Conservation (phyloP, 2,113 vertebrate genomes). For the Malaclemys terrapin region DNA sequence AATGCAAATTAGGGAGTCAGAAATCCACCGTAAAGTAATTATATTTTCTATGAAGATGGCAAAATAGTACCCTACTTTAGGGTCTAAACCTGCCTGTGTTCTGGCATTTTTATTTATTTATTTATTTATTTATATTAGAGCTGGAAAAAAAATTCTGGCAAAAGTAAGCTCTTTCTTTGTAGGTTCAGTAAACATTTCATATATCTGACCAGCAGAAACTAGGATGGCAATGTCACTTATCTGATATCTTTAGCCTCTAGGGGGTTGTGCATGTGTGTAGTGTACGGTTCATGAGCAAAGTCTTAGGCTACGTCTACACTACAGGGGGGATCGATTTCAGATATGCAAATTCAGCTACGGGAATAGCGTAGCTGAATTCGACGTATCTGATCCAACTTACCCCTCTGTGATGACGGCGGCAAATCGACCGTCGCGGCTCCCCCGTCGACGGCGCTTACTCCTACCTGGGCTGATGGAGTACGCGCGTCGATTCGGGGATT, state of each 20-base stretch:
- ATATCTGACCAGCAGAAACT: not conserved
- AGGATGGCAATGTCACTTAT: not conserved
- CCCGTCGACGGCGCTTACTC: too few species aligned
- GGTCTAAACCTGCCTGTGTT: not conserved
- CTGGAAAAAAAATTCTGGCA: not conserved
- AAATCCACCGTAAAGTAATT: slow-evolving; percentile 4
- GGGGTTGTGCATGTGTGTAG: not conserved
- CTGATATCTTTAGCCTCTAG: not conserved
- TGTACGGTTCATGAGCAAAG: not conserved
- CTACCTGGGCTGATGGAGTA: too few species aligned
- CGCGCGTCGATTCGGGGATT: too few species aligned
- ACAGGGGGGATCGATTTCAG: too few species aligned
- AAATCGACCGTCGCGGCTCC: too few species aligned
- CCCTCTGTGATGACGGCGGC: too few species aligned
- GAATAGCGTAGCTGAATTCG: too few species aligned
- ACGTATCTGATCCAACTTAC: too few species aligned
- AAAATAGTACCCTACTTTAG: not conserved
- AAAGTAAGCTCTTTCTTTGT: not conserved
- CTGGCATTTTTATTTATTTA: slow-evolving; percentile 14
- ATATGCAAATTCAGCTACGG: too few species aligned
- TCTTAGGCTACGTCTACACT: too few species aligned
- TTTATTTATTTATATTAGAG: not conserved
- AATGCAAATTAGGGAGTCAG: not conserved
- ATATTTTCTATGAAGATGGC: not conserved
- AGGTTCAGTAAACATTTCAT: not conserved